Evolutionary conservation across 2,797 vertebrate species (phyloP).

Genomic region (Pygocentrus nattereri): DNA sequence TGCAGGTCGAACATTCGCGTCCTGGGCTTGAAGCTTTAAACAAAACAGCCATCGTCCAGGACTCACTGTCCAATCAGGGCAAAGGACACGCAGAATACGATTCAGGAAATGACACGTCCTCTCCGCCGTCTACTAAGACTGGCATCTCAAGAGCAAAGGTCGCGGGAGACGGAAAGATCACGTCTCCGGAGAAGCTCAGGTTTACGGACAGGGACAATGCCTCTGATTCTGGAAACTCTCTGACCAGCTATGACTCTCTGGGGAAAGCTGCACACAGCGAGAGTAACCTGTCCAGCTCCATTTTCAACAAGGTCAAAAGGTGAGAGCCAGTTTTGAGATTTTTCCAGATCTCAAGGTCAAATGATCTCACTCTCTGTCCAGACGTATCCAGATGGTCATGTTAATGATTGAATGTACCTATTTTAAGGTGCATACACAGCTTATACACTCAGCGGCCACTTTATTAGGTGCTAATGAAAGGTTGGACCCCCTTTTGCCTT

Average conservation of each 20-base stretch:
- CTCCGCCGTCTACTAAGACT: conserved; percentile 90
- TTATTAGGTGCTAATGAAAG: no score
- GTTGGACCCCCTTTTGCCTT: no score
- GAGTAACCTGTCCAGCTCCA: conserved; percentile 71
- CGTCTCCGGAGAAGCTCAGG: conserved; percentile 82
- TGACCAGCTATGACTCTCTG: conserved; percentile 92
- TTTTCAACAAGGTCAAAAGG: conserved; percentile 73
- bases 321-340: conserved; percentile 58
- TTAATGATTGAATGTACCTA: no score
- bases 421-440: no score
- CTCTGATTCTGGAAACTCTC: conserved; percentile 97
- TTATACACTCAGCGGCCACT: no score
- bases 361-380: no score
- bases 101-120: conserved; percentile 97
- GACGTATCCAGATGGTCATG: background rate
- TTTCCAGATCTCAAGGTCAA: no score
- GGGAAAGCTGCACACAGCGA: conserved; percentile 83
- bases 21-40: conserved; percentile 84
- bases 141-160: conserved; percentile 82
- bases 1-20: conserved; percentile 90
- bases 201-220: conserved; percentile 85
- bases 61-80: conserved; percentile 73
- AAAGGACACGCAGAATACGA: conserved; percentile 91
- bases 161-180: conserved; percentile 75
- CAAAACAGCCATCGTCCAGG: conserved; percentile 79